Base-by-base conservation (phyloP, 1,140 invertebrate species). In the Vanessa atalanta region DNA sequence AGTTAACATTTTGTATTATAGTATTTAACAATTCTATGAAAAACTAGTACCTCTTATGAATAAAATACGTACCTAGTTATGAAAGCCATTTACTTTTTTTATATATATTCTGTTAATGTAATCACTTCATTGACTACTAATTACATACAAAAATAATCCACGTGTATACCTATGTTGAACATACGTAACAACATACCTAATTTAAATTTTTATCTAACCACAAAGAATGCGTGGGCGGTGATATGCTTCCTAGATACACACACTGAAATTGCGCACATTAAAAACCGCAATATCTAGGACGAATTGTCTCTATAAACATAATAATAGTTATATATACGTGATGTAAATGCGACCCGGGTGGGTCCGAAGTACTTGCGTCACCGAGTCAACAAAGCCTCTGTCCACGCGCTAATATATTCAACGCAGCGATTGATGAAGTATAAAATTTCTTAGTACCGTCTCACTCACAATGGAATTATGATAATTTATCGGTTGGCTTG, bases 401-500 rank as follows among this genome's bases (percentile, higher is more conserved):
- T 83, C 87, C 88, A 91, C 89, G 89, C 89, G 91, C 91, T 91
- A 91, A 93, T 86, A 81, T 89, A 93, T 91, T 93, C 90, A 91
- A 87, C 85, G 79, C 88, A 82, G 80, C 91, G 88, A 91, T 91
- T 91, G 89, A 91, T 93, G 89, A 91, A 91, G 89, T 91, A 91
- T 91, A 89, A 91, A 91, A 93, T 93, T 93, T 93, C 91, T 91
- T 88, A 88, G 90, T 90, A 93, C 85, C 88, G 89, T 91, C 89
- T 91, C 90, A 90, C 88, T 91, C 89, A 93, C 91, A 93, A 93
- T 93, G 86, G 89, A 91, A 93, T 93, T 93, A 93, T 93, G 91
- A 93, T 93, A 91, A 93, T 93, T 93, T 93, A 93, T 93, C 91
- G 91, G 86, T 91, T 93, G 91, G 91, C 91, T 93, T 93, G 91